Base-by-base conservation (phyloP, 1,140 invertebrate species). In the Procambarus clarkii region DNA sequence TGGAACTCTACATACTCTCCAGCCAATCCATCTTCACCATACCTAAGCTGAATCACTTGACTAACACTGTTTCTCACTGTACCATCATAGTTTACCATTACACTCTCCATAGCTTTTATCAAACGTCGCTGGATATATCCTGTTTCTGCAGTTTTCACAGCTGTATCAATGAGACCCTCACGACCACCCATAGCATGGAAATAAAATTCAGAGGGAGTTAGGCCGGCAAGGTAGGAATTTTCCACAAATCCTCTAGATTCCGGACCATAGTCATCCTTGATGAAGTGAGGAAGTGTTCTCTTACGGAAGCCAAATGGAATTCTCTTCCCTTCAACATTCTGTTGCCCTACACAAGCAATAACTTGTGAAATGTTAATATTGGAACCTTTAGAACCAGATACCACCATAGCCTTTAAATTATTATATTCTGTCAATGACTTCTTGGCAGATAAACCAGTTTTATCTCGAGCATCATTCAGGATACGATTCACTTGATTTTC, bases 331-430 rank as follows among this genome's bases (percentile, higher is more conserved):
- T 99, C 99, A 82, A 99, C 99, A 96, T 99, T 99, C 95, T 99
- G 99, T 95, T 99, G 99, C 48, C 99, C 99, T 91, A 99, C 99
- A 96, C 99, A 99, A 95, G 99, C 99, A 96, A 99, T 99, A 96
- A 99, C 98, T 96, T 99, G 99, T 50, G 99, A 99, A 94, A 99
- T 99, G 94, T 99, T 99, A 96, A 99, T 99, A 94, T 99, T 99
- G 9, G 99, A 99, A 80, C 99, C 99, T 95, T 99, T 99, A 0
- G 99, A 98, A 88, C 99, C 99, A 45, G 99, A 97, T 2, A 99
- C 99, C 93, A 99, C 99, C 99, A 99, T 99, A 96, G 98, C 97
- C 94, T 99, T 99, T 93, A 99, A 96, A 95, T 99, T 99, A 94
- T 99, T 99, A 95, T 99, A 99, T 94, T 99, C 99, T 83, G 99